Percentiles rank a stretch among this genome's conserved stretches.
Conservation (phyloP, 2,113 vertebrate genomes). For the Aix galericulata region DNA sequence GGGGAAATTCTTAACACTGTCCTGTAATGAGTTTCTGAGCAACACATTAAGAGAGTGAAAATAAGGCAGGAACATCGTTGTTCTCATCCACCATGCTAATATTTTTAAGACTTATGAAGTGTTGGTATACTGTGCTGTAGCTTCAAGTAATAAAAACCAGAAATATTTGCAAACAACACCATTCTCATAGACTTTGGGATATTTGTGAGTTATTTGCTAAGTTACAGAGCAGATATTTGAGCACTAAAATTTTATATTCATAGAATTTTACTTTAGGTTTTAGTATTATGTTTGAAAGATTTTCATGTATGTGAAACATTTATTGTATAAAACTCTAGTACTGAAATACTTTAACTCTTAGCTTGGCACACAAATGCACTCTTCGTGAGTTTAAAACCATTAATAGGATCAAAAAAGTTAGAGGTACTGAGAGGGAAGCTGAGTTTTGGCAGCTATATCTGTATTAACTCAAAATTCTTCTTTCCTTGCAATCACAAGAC, state of each 20-base stretch:
- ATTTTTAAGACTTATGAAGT: background rate
- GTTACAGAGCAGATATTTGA: background rate
- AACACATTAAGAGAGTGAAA: background rate
- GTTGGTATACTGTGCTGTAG: background rate
- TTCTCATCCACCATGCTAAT: background rate
- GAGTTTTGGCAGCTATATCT: background rate
- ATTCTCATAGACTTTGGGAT: background rate
- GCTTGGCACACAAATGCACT: background rate
- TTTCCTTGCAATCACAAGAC: background rate
- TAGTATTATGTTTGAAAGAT: background rate
- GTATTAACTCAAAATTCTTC: background rate
- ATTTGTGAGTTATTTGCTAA: background rate
- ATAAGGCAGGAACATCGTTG: background rate
- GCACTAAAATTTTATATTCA: background rate
- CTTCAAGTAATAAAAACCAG: background rate
- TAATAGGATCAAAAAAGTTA: background rate
- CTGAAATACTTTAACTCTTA: background rate
- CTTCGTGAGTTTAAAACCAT: background rate
- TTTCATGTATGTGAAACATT: background rate
- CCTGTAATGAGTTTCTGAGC: background rate
- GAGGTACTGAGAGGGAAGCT: background rate
- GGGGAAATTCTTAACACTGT: background rate
- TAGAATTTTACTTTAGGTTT: background rate
- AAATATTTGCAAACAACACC: background rate
- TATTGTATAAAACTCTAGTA: background rate